Base-by-base conservation (phyloP, 2,113 vertebrate species). In the Pteropus alecto region DNA sequence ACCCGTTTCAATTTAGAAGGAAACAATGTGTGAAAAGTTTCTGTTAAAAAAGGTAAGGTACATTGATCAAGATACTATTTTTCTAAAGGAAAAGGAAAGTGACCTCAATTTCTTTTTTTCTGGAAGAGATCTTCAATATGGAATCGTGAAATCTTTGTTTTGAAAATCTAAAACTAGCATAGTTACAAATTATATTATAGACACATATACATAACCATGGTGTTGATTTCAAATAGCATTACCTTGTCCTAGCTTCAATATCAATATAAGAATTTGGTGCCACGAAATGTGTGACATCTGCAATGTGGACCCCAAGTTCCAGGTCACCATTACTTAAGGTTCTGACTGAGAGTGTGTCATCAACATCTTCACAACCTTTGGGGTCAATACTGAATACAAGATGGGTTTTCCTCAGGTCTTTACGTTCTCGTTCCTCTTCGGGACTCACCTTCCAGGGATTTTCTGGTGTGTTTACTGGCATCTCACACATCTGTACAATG, bases 351-450 rank as follows among this genome's bases (percentile, higher is more conserved):
- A 99, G 97, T 0, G 99, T 97, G 28, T 99, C 99, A 13, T 99
- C 99, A 58, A 99, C 99, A 15, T 99, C 99, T 97, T 99, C 99
- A 0, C 99, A 99, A 96, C 99, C 99, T 92, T 88, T 97, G 0
- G 99, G 99, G 98, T 99, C 99, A 22, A 99, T 99, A 98, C 99
- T 99, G 98, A 99, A 99, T 65, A 99, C 99, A 90, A 99, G 97
- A 97, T 99, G 99, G 1, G 97, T 99, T 0, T 97, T 93, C 88
- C 99, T 98, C 87, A 99, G 97, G 90, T 99, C 98, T 0, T 94
- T 91, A 0, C 99, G 98, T 0, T 78, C 95, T 10, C 93, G 82
- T 7, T 92, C 98, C 95, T 99, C 99, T 67, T 98, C 98, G 4
- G 98, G 94, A 79, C 88, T 98, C 84, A 99, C 98, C 5, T 67